phyloP scores from a whole-genome alignment of 2,113 vertebrate species.

The Aythya baeri region DNA sequence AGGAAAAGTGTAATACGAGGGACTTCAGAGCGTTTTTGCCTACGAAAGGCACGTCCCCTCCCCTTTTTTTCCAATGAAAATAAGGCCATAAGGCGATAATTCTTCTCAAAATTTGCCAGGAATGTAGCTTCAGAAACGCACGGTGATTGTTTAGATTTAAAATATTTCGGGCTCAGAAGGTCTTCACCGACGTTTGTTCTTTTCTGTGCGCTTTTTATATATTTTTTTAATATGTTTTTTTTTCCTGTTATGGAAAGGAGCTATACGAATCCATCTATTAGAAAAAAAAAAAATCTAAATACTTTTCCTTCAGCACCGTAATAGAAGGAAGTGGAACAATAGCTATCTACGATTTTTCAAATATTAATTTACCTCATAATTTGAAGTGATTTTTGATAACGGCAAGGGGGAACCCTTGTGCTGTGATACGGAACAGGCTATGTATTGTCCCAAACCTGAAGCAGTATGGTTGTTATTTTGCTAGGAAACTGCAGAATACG shows the following conservation, averaged over 20 bases:
- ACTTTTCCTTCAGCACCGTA: background rate
- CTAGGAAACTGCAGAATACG: background rate
- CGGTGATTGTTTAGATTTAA: background rate
- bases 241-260: background rate
- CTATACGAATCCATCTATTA: background rate
- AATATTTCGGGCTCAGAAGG: background rate
- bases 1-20: background rate
- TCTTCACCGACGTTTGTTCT: background rate
- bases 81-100: background rate
- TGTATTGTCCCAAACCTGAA: background rate
- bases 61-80: background rate
- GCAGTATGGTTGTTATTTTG: background rate
- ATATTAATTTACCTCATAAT: background rate
- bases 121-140: background rate
- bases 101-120: background rate
- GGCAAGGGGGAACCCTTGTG: background rate
- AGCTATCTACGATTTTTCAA: background rate
- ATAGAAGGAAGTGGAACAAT: background rate
- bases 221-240: background rate
- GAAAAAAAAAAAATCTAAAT: background rate
- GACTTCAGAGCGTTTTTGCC: background rate
- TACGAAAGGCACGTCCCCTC: background rate
- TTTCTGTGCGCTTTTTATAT: background rate
- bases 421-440: background rate
- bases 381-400: background rate